phyloP scores from a whole-genome alignment of 2,113 vertebrate species.

The Collichthys lucidus region DNA sequence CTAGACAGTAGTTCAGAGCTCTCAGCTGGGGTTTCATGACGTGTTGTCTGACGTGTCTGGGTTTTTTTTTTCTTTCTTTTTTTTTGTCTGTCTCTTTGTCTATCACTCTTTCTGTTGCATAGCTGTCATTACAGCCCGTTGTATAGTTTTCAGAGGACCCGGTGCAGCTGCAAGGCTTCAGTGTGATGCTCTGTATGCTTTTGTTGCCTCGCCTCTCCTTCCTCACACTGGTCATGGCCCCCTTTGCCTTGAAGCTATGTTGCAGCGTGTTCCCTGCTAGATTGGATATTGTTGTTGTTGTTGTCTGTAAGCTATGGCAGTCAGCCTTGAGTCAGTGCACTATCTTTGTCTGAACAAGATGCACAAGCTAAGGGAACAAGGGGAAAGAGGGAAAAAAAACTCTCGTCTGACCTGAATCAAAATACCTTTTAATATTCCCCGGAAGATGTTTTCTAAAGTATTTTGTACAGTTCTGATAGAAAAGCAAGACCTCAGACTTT shows the following conservation, averaged over 20 bases:
- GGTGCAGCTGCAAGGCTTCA: conserved; percentile 62
- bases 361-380: conserved; percentile 51
- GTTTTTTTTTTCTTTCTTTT: conserved; percentile 19
- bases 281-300: conserved; percentile 71
- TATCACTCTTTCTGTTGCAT: conserved; percentile 56
- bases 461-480: conserved; percentile 27
- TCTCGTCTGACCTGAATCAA: conserved; percentile 61
- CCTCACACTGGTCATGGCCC: conserved; percentile 65
- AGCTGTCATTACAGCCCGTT: conserved; percentile 63
- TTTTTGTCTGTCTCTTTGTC: conserved; percentile 60
- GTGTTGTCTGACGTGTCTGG: conserved; percentile 52
- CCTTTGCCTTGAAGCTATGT: conserved; percentile 68
- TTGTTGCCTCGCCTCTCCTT: conserved; percentile 64
- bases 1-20: conserved; percentile 68
- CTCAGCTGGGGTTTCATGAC: conserved; percentile 53
- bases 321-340: conserved; percentile 68
- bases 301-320: conserved; percentile 64
- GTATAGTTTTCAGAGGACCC: conserved; percentile 69
- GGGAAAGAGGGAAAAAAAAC: conserved; percentile 1
- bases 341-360: conserved; percentile 76
- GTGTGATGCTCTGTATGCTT: conserved; percentile 61
- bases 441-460: conserved; percentile 48
- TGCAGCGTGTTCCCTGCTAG: conserved; percentile 57
- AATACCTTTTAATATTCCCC: conserved; percentile 61
- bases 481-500: conserved; percentile 24